Conservation (phyloP, 1,140 invertebrate genomes). For the Augochlora pura region DNA sequence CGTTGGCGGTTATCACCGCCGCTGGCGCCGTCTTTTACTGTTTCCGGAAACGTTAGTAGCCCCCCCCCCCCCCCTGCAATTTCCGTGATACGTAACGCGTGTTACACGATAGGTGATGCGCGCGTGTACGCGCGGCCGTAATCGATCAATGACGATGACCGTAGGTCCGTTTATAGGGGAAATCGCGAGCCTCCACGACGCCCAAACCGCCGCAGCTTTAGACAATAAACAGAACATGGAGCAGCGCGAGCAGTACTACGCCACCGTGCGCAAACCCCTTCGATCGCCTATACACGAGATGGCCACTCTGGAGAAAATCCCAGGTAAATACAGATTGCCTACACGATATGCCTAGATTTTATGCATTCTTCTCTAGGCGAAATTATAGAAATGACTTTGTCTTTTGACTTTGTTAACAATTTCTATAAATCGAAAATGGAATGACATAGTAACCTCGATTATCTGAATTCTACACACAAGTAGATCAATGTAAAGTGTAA, state of each 20-base stretch:
- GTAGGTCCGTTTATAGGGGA: slow-evolving; percentile 78
- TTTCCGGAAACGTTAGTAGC: slow-evolving; percentile 77
- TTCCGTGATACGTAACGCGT: not conserved
- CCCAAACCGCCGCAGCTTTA: slow-evolving; percentile 78
- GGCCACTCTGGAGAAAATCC: slow-evolving; percentile 79
- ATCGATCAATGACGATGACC: slow-evolving; percentile 45
- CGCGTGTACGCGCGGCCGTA: not conserved
- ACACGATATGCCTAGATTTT: too few species aligned
- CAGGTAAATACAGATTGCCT: slow-evolving; percentile 70
- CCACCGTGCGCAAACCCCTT: slow-evolving; percentile 80
- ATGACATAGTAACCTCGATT: too few species aligned
- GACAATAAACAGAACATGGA: slow-evolving; percentile 83
- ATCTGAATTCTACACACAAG: too few species aligned
- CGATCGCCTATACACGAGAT: slow-evolving; percentile 80
- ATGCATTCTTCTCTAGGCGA: too few species aligned
- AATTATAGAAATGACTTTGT: too few species aligned
- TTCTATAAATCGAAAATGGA: too few species aligned
- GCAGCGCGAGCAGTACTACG: slow-evolving; percentile 82
- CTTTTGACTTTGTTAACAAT: too few species aligned
- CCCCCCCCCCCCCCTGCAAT: too few species aligned
- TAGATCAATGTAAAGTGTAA: too few species aligned
- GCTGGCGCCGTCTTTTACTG: slow-evolving; percentile 79
- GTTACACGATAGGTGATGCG: not conserved
- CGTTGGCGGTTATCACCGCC: slow-evolving; percentile 76
- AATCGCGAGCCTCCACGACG: slow-evolving; percentile 77